Evolutionary conservation across 2,888 invertebrate species (phyloP).

Genomic region (Periphyllus acericola): DNA sequence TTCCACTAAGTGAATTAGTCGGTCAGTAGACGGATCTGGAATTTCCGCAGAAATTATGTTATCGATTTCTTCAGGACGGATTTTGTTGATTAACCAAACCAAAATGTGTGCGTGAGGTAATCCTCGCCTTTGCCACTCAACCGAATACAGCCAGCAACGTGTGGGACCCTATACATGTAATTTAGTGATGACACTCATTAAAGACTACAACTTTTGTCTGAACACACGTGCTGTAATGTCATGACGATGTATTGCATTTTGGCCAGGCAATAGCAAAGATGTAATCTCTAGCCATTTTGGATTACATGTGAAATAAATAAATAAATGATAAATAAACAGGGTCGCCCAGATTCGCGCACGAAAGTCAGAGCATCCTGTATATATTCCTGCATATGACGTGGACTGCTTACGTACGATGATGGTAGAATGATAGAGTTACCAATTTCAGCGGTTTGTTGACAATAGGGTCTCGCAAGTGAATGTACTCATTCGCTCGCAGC

Average conservation of each 20-base stretch:
- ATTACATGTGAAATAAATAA: slow-evolving; percentile 65
- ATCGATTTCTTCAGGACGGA: slow-evolving; percentile 66
- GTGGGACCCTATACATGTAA: slow-evolving; percentile 62
- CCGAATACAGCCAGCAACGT: slow-evolving; percentile 6
- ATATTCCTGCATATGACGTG: too few relatives aligned
- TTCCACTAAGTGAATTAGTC: too few relatives aligned
- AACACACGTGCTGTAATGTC: slow-evolving; percentile 62
- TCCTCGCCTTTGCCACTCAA: too few relatives aligned
- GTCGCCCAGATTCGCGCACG: slow-evolving; percentile 65
- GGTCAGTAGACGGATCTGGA: slow-evolving; percentile 59
- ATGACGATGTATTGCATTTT: slow-evolving; percentile 65
- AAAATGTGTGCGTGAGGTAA: slow-evolving; percentile 65
- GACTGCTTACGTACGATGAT: too few relatives aligned
- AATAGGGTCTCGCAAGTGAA: slow-evolving; percentile 66
- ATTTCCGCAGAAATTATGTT: slow-evolving; percentile 66
- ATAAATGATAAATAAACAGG: slow-evolving; percentile 65
- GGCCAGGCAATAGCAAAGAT: slow-evolving; percentile 62
- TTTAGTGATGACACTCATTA: slow-evolving; percentile 62
- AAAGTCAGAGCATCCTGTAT: slow-evolving; percentile 66
- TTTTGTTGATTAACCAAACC: slow-evolving; percentile 66
- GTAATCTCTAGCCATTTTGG: slow-evolving; percentile 65
- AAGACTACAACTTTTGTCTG: slow-evolving; percentile 62
- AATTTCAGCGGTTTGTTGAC: slow-evolving; percentile 64
- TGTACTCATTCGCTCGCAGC: slow-evolving; percentile 65
- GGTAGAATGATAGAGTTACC: slow-evolving; percentile 65